A percentile compares a stretch with the other conserved stretches of the same genome.
Evolutionary conservation across 2,797 vertebrate genomes (phyloP).

Genomic region (Cossypha caffra): DNA sequence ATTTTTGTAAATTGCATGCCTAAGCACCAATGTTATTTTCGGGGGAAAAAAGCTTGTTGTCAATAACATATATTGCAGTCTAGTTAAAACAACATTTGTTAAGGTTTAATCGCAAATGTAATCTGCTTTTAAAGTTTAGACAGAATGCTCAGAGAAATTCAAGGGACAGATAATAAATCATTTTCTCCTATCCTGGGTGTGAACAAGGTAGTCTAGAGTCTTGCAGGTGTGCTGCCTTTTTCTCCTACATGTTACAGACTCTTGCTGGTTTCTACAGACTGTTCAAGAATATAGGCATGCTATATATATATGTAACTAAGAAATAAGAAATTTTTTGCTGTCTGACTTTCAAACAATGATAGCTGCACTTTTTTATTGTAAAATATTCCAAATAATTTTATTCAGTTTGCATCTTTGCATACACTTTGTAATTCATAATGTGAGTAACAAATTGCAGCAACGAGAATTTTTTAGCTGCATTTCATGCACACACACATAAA

Average conservation of each 20-base stretch:
- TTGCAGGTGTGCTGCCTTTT: slow-evolving; percentile 43
- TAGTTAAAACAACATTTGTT: slow-evolving; percentile 85
- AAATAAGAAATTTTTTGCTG: neutral
- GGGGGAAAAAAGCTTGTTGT: slow-evolving; percentile 75
- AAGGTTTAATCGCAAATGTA: slow-evolving; percentile 80
- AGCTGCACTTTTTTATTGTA: neutral
- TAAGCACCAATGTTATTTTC: slow-evolving; percentile 79
- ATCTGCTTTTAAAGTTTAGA: slow-evolving; percentile 80
- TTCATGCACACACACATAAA: neutral
- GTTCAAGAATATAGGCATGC: neutral
- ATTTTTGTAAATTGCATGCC: slow-evolving; percentile 83
- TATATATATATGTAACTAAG: neutral
- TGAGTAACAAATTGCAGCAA: neutral
- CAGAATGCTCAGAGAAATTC: slow-evolving; percentile 77
- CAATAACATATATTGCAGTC: slow-evolving; percentile 81
- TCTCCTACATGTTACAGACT: neutral
- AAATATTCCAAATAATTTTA: neutral
- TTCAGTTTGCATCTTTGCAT: neutral
- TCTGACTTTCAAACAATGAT: neutral
- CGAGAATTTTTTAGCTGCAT: neutral
- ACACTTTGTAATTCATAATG: neutral
- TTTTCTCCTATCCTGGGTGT: slow-evolving; percentile 64
- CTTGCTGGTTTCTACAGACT: neutral
- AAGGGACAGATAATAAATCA: slow-evolving; percentile 79
- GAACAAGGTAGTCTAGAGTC: slow-evolving; percentile 67